Evolutionary conservation across 1,140 invertebrate genomes (phyloP), one percentile per base, ranked within the genome.

Genomic region (Bombus sibiricus): DNA sequence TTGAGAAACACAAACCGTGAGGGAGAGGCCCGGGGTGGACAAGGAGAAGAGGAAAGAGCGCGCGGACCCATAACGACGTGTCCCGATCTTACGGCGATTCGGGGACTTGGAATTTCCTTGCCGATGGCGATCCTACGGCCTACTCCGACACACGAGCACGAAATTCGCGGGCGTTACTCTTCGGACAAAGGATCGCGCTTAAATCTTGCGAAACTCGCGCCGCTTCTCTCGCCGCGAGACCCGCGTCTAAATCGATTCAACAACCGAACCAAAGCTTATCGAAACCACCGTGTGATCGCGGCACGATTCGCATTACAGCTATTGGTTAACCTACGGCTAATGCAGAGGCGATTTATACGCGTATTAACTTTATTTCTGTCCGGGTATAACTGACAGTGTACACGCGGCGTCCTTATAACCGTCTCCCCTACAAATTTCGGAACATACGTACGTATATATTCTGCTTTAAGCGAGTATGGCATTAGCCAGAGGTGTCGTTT

Each of bases 31-130:
- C 47, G 62, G 81, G 68, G 32, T 32, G 34, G 47, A 57, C 59
- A 37, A 64, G 75, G 22, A 66, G 75, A 83, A 69, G 73, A 59
- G 71, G 80, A 53, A 81, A 72, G 62, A 79, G 83, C 83, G 53
- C 83, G 77, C 85, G 88, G 86, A 83, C 88, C 93, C 92, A 94
- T 95, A 95, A 95, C 91, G 94, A 95, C 93, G 93, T 90, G 92
- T 93, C 89, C 91, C 87, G 92, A 93, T 93, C 90, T 92, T 91
- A 91, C 89, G 84, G 86, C 88, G 92, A 93, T 94, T 93, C 92
- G 91, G 89, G 86, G 84, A 85, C 53, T 77, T 69, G 90, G 90
- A 92, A 92, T 92, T 92, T 89, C 88, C 85, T 90, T 81, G 71
- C 73, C 73, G 41, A 62, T 59, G 81, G 57, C 75, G 73, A 83